Evolutionary conservation across 2,888 invertebrate species (phyloP).

Genomic region (Morpho deidamia): DNA sequence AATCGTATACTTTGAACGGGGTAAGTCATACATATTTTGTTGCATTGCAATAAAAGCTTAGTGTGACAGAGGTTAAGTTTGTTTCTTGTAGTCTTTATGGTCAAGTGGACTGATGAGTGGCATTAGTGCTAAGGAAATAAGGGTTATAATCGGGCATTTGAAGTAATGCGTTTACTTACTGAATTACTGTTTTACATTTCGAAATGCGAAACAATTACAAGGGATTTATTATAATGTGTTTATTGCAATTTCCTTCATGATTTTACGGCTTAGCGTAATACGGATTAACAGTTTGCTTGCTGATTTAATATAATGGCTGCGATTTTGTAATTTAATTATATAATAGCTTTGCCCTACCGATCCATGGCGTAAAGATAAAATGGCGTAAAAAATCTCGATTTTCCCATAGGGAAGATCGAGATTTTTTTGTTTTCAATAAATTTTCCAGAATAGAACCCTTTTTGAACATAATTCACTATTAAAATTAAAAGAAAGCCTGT

Average conservation of each 20-base stretch:
- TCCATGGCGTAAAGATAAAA: too few relatives aligned
- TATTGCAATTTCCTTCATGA: slow-evolving; percentile 17
- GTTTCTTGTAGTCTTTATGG: slow-evolving; percentile 7
- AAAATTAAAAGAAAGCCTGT: too few relatives aligned
- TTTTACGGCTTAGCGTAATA: slow-evolving; percentile 6
- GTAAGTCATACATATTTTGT: slow-evolving; percentile 1
- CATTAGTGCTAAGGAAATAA: slow-evolving; percentile 2
- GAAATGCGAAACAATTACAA: slow-evolving; percentile 17
- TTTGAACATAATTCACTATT: too few relatives aligned
- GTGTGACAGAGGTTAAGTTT: slow-evolving; percentile 11
- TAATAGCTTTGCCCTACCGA: too few relatives aligned
- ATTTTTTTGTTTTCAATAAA: too few relatives aligned
- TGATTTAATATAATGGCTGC: not conserved
- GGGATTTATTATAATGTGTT: slow-evolving; percentile 18
- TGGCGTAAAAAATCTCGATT: too few relatives aligned
- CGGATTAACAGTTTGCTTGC: slow-evolving; percentile 3
- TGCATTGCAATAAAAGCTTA: slow-evolving; percentile 18
- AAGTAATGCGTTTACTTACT: slow-evolving; percentile 4
- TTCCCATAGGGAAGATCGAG: too few relatives aligned
- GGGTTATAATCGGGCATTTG: slow-evolving; percentile 4
- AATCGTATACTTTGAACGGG: not conserved
- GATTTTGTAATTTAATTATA: not conserved
- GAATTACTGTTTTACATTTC: slow-evolving; percentile 16
- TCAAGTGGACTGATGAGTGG: not conserved
- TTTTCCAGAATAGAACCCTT: too few relatives aligned